phyloP scores from a whole-genome alignment of 1,140 invertebrate genomes.

The Drosophila malerkotliana region DNA sequence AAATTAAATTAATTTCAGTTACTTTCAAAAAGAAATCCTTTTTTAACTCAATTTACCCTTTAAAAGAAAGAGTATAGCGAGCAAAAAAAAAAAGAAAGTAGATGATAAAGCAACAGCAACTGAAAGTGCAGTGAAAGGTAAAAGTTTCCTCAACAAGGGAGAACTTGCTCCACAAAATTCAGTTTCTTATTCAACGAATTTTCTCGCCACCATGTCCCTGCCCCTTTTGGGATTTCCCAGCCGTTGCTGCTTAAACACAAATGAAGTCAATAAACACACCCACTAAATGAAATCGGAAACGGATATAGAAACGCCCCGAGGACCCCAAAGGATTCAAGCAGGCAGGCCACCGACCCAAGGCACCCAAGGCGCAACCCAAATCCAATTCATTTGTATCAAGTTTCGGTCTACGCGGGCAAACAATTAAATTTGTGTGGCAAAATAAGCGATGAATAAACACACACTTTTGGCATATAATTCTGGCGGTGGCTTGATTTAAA shows the following conservation, averaged over 20 bases:
- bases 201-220: background rate
- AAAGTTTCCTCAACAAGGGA: conserved; percentile 23
- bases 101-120: conserved; percentile 9
- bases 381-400: background rate
- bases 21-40: too few species aligned
- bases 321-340: background rate
- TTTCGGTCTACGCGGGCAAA: background rate
- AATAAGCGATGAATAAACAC: too few species aligned
- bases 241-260: conserved; percentile 35
- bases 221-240: conserved; percentile 19
- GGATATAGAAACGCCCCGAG: background rate
- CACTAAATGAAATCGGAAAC: conserved; percentile 1
- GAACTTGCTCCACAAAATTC: conserved; percentile 33
- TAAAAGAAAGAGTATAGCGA: background rate
- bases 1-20: too few species aligned
- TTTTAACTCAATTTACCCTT: background rate
- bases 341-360: too few species aligned
- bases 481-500: too few species aligned
- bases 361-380: background rate
- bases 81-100: conserved; percentile 3
- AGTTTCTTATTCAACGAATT: conserved; percentile 27
- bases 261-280: conserved; percentile 44
- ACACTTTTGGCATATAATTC: too few species aligned
- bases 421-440: background rate
- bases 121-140: conserved; percentile 26